Conservation (phyloP, 2,888 invertebrate species). For the Geophilus truncorum region DNA sequence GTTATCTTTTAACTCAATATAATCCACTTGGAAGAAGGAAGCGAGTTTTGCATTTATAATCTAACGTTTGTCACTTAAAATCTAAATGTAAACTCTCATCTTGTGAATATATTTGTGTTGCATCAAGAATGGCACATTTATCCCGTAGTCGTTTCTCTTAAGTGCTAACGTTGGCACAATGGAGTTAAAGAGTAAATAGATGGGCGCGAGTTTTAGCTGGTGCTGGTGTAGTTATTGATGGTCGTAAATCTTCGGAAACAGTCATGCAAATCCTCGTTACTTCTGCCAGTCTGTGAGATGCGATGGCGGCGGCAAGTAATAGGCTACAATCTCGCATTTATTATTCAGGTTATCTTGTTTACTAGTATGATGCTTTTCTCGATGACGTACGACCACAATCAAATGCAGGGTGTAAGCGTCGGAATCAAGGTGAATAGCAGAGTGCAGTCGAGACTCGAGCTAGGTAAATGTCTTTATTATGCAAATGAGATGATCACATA, state of each 20-base stretch:
- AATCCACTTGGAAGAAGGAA: no score
- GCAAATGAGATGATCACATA: conserved; percentile 1
- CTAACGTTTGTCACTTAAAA: no score
- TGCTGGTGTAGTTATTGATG: neutral
- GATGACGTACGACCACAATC: neutral
- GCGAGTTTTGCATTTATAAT: no score
- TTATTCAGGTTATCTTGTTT: neutral
- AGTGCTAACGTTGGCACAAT: neutral
- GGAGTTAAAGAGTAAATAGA: neutral
- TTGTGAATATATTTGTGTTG: no score
- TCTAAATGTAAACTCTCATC: no score
- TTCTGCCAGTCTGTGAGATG: neutral
- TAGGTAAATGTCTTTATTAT: neutral
- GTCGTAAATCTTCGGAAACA: neutral
- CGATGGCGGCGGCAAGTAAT: neutral
- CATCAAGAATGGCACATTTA: no score
- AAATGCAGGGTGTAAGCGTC: neutral
- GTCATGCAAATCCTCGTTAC: neutral
- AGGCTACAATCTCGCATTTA: neutral
- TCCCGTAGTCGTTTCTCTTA: no score
- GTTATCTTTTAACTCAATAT: no score
- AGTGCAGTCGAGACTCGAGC: neutral
- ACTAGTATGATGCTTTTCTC: no score
- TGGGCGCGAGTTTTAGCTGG: neutral
- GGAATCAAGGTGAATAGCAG: neutral